Evolutionary conservation across 2,797 vertebrate species (phyloP).

Genomic region (Dipus sagitta): DNA sequence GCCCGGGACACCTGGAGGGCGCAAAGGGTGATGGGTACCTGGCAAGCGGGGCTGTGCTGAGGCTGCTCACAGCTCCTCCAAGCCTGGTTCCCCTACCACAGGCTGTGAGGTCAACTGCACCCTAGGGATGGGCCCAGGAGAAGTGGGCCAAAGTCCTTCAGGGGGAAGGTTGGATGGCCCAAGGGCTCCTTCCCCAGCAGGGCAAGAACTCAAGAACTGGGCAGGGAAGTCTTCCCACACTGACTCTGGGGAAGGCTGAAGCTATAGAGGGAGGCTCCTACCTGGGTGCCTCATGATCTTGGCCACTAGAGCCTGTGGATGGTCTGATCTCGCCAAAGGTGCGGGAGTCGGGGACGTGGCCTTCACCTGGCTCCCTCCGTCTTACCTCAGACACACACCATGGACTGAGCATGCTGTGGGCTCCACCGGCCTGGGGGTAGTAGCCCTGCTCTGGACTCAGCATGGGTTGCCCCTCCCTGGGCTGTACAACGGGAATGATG

Average conservation of each 20-base stretch:
- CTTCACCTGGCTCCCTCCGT: background rate
- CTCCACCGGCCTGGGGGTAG: background rate
- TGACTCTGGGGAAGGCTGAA: background rate
- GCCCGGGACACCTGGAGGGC: background rate
- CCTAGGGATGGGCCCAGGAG: background rate
- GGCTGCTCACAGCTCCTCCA: background rate
- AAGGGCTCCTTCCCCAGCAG: background rate
- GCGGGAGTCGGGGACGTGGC: background rate
- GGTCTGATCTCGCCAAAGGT: background rate
- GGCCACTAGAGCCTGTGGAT: background rate
- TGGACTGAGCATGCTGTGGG: background rate
- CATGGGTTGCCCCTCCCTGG: background rate
- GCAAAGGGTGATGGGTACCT: background rate
- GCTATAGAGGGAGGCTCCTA: background rate
- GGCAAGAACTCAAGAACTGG: background rate
- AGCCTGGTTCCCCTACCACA: background rate
- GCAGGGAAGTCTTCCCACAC: background rate
- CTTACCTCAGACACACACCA: too few relatives aligned
- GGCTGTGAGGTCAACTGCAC: accelerated
- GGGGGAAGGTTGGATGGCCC: background rate
- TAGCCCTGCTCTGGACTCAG: background rate
- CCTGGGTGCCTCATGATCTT: background rate
- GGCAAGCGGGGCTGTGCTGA: background rate
- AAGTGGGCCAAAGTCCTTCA: background rate
- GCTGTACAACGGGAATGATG: background rate